phyloP scores from a whole-genome alignment of 2,797 vertebrate species.

The Zenarchopterus dispar region DNA sequence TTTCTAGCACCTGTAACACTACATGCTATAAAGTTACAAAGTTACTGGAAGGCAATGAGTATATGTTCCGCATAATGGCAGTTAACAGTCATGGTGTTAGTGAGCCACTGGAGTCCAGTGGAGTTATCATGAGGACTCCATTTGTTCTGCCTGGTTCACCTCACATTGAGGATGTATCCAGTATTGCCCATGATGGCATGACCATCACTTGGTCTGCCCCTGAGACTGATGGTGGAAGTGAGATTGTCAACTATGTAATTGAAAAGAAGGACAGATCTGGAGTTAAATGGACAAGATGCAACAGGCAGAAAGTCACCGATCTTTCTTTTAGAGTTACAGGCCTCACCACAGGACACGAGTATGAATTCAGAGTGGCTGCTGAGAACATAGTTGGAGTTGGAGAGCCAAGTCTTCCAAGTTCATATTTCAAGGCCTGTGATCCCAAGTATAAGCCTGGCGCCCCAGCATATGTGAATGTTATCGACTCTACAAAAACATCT shows the following conservation, averaged over 20 bases:
- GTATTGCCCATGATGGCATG: slow-evolving; percentile 95
- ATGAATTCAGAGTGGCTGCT: slow-evolving; percentile 95
- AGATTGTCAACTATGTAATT: slow-evolving; percentile 91
- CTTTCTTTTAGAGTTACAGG: slow-evolving; percentile 92
- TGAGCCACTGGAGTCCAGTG: slow-evolving; percentile 87
- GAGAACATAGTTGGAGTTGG: slow-evolving; percentile 95
- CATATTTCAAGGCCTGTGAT: slow-evolving; percentile 93
- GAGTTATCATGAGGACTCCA: slow-evolving; percentile 93
- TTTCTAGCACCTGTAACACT: slow-evolving; percentile 86
- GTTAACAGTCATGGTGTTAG: slow-evolving; percentile 93
- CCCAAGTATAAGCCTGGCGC: slow-evolving; percentile 96
- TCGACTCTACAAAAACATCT: slow-evolving; percentile 92
- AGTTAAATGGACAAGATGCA: slow-evolving; percentile 97
- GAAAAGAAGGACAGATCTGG: slow-evolving; percentile 96
- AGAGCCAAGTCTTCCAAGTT: slow-evolving; percentile 90
- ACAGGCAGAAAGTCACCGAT: slow-evolving; percentile 94
- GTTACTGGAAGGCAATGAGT: slow-evolving; percentile 96
- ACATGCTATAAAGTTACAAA: slow-evolving; percentile 93
- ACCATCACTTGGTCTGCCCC: slow-evolving; percentile 93
- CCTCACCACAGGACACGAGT: slow-evolving; percentile 91
- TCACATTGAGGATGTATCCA: slow-evolving; percentile 90
- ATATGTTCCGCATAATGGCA: slow-evolving; percentile 96
- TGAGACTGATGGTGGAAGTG: slow-evolving; percentile 92
- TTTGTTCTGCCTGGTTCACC: slow-evolving; percentile 92
- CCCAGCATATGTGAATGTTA: slow-evolving; percentile 89